phyloP scores from a whole-genome alignment of 2,888 invertebrate genomes.

The Plagiodera versicolora region DNA sequence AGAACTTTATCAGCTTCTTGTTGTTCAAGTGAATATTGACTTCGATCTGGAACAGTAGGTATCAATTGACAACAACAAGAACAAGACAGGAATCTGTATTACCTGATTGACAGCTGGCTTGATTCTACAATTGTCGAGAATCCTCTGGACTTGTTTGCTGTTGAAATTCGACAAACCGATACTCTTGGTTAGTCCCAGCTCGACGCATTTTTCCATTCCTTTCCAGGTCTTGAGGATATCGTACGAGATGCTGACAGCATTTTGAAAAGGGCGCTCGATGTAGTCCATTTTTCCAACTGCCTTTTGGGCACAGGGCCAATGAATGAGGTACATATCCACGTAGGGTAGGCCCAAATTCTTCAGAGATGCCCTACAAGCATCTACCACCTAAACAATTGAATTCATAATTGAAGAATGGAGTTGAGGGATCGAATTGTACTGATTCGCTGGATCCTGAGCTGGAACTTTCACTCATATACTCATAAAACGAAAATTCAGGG shows the following conservation, averaged over 20 bases:
- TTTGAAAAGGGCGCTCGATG: conserved; percentile 43
- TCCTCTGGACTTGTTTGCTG: conserved; percentile 65
- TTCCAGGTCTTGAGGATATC: conserved; percentile 73
- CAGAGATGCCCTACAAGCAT: conserved; percentile 53
- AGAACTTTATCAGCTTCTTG: conserved; percentile 66
- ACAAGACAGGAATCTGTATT: neutral
- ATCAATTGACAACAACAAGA: too few relatives aligned
- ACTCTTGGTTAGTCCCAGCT: conserved; percentile 64
- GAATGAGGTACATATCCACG: conserved; percentile 61
- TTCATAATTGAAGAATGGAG: too few relatives aligned
- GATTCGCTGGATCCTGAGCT: too few relatives aligned
- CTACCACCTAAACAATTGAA: conserved; percentile 30
- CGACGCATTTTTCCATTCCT: conserved; percentile 68
- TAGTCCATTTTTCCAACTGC: conserved; percentile 32
- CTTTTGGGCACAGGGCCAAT: conserved; percentile 55
- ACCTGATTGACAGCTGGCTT: conserved; percentile 67
- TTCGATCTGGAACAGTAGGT: conserved; percentile 62
- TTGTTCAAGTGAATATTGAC: conserved; percentile 68
- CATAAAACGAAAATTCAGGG: too few relatives aligned
- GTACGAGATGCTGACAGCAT: conserved; percentile 52
- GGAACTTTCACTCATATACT: too few relatives aligned
- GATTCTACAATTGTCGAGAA: conserved; percentile 61
- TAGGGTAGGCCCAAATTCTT: conserved; percentile 58
- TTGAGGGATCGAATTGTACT: too few relatives aligned
- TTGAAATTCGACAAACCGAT: conserved; percentile 81